Evolutionary conservation across 2,113 vertebrate genomes (phyloP), one percentile per base, ranked within the genome.

Genomic region (Lates calcarifer): DNA sequence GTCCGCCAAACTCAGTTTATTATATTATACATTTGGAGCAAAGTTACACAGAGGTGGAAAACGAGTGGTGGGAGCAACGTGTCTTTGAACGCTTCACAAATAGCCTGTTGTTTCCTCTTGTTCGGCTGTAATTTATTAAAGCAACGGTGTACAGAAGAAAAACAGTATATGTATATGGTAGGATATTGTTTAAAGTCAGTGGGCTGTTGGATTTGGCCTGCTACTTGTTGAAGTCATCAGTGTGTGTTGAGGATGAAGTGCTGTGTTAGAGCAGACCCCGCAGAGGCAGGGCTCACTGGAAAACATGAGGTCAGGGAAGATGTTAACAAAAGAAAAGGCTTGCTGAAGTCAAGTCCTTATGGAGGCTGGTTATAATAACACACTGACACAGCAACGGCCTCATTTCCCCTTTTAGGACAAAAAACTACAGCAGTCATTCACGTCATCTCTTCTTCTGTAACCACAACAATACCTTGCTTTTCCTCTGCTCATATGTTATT

Each of bases 281-380:
- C 65, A 37, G 76, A 91, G 90, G 81, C 87, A 89, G 78, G 79
- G 80, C 90, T 77, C 69, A 89, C 89, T 94, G 94, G 94, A 95
- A 95, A 94, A 92, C 92, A 93, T 94, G 94, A 95, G 91, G 91
- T 94, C 93, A 95, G 92, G 85, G 90, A 94, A 90, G 90, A 94
- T 90, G 89, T 89, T 90, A 90, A 92, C 89, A 91, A 90, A 93
- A 90, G 84, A 90, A 77, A 91, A 77, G 66, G 43, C 73, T 73
- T 13, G 63, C 53, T 81, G 55, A 79, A 81, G 81, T 82, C 77
- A 77, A 80, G 81, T 82, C 77, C 67, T 83, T 65, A 78, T 75
- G 45, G 49, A 83, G 74, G 74, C 79, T 73, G 80, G 37, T 83
- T 82, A 82, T 57, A 91, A 86, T 85, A 91, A 91, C 87, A 90